phyloP scores from a whole-genome alignment of 2,797 vertebrate species.

The Chloroceryle inda region DNA sequence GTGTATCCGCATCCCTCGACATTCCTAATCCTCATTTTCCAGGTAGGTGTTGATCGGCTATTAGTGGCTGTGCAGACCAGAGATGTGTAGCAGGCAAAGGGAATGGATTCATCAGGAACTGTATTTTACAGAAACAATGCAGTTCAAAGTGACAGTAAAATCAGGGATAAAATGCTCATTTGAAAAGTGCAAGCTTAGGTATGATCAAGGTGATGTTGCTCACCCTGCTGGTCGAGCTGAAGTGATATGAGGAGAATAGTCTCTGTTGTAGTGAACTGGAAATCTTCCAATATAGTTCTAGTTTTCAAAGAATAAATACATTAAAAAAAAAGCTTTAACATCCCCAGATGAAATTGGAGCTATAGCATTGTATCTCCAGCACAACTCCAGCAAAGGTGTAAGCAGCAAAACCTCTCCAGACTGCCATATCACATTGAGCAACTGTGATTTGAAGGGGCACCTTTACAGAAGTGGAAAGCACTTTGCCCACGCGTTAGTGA shows the following conservation, averaged over 20 bases:
- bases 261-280: neutral
- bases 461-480: neutral
- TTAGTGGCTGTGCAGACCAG: neutral
- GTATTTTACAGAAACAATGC: neutral
- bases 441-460: neutral
- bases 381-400: neutral
- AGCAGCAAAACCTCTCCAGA: neutral
- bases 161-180: neutral
- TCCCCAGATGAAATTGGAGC: neutral
- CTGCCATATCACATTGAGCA: neutral
- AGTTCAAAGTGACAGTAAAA: neutral
- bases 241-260: neutral
- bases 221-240: neutral
- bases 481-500: neutral
- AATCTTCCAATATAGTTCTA: neutral
- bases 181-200: neutral
- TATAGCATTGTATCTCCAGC: accelerated
- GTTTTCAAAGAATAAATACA: neutral
- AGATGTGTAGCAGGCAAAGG: neutral
- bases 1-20: neutral
- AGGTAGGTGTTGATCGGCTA: neutral
- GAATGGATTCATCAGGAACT: neutral
- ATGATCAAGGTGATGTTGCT: neutral
- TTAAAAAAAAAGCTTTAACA: neutral
- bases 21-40: neutral